phyloP scores from a whole-genome alignment of 2,113 vertebrate species.

The Melanotaenia duboulayi region DNA sequence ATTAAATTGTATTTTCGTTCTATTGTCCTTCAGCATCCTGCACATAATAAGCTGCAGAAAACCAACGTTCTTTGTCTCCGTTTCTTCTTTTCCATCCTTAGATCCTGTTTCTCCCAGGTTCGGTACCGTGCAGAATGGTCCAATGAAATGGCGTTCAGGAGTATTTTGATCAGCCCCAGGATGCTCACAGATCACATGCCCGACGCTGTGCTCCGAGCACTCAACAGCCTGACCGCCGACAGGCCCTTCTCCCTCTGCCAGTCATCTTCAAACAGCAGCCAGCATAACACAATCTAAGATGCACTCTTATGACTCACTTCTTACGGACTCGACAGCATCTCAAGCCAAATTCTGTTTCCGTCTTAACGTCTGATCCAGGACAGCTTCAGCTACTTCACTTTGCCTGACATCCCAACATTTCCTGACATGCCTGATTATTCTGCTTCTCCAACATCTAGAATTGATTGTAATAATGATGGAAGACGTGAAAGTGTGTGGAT shows the following conservation, averaged over 20 bases:
- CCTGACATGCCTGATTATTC: background rate
- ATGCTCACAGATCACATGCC: constrained; percentile 98
- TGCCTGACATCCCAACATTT: background rate
- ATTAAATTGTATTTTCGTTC: too few relatives aligned
- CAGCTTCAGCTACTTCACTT: background rate
- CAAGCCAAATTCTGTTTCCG: background rate
- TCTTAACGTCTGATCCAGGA: background rate
- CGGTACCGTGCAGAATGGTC: constrained; percentile 89
- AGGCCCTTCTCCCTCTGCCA: constrained; percentile 82
- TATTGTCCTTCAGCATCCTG: background rate
- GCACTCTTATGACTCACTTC: background rate
- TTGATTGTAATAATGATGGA: constrained; percentile 16
- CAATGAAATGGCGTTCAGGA: constrained; percentile 86
- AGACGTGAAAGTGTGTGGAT: background rate
- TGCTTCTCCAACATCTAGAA: constrained; percentile 3
- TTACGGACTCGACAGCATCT: background rate
- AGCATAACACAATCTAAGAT: constrained; percentile 76
- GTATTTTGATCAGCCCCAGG: constrained; percentile 92
- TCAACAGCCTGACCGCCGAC: constrained; percentile 84
- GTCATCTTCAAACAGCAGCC: constrained; percentile 69
- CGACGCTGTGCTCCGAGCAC: constrained; percentile 85
- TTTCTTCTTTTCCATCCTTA: constrained; percentile 47
- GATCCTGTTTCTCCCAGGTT: constrained; percentile 87
- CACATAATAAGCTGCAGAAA: background rate
- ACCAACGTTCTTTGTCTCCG: background rate